phyloP scores from a whole-genome alignment of 2,797 vertebrate genomes.

The Hephaestus fuliginosus region DNA sequence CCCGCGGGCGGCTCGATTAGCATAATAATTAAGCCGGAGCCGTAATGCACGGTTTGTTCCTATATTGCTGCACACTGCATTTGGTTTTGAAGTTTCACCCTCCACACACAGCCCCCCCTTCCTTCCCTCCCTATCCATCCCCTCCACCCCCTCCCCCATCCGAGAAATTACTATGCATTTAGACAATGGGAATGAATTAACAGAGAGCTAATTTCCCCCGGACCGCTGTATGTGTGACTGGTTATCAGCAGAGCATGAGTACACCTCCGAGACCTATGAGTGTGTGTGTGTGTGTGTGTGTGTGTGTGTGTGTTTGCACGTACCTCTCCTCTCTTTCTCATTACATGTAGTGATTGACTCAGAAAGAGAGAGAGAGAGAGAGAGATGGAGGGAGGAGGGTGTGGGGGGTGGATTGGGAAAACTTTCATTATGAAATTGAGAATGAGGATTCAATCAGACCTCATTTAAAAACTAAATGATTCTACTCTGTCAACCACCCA shows the following conservation, averaged over 20 bases:
- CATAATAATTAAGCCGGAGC: constrained; percentile 78
- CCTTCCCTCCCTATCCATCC: not conserved
- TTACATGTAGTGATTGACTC: constrained; percentile 65
- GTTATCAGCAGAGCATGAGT: constrained; percentile 47
- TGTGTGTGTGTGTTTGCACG: constrained; percentile 14
- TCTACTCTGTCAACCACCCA: constrained; percentile 10
- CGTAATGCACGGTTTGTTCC: constrained; percentile 67
- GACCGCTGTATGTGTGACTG: constrained; percentile 41
- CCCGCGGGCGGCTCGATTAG: constrained; percentile 66
- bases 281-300: constrained; percentile 19
- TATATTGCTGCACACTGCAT: constrained; percentile 52
- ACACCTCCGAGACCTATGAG: constrained; percentile 30
- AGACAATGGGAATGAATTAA: constrained; percentile 74
- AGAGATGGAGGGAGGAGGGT: not conserved
- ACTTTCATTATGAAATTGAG: constrained; percentile 71
- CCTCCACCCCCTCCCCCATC: not conserved
- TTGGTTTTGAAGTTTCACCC: constrained; percentile 61
- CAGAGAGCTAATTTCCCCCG: constrained; percentile 61
- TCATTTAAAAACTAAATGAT: constrained; percentile 63
- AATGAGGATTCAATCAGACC: constrained; percentile 71
- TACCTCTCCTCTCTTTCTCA: constrained; percentile 43
- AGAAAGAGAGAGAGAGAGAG: constrained; percentile 1
- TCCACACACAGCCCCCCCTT: not conserved
- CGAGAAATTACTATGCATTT: constrained; percentile 62
- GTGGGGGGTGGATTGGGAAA: constrained; percentile 33